Conservation (phyloP, 35 echinoderm and acorn worm genomes). For the Chiridota heheva region DNA sequence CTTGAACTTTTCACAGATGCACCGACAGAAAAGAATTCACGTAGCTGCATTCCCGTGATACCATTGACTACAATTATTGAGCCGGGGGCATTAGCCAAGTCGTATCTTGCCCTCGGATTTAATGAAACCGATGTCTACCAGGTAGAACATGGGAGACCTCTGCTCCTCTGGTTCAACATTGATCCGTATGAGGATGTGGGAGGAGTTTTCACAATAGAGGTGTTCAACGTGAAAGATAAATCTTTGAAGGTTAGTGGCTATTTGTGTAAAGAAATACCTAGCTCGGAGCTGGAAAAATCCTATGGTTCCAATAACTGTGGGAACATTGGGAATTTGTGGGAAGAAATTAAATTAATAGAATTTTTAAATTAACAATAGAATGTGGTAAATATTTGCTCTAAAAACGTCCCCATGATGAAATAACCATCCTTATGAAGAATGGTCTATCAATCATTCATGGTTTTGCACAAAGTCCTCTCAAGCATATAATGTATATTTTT, state of each 20-base stretch:
- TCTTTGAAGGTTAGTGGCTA: background rate
- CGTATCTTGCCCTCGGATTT: background rate
- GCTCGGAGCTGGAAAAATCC: background rate
- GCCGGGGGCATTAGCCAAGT: background rate
- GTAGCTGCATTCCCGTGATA: background rate
- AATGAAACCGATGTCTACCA: conserved; percentile 16
- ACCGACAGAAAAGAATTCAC: background rate
- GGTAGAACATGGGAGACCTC: background rate
- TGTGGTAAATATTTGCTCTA: too few species aligned
- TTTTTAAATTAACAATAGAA: too few species aligned
- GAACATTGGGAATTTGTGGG: background rate
- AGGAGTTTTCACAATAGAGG: conserved; percentile 23
- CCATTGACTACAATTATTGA: background rate
- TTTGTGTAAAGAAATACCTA: background rate
- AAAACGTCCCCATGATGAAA: background rate
- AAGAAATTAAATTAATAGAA: background rate
- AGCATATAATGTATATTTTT: too few species aligned
- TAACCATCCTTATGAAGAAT: too few species aligned
- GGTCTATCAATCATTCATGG: too few species aligned
- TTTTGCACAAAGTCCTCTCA: too few species aligned
- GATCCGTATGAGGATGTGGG: conserved; percentile 47
- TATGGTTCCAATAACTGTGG: background rate
- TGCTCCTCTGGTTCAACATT: conserved; percentile 43
- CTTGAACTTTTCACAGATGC: background rate
- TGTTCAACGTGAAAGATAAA: background rate